Evolutionary conservation across 2,888 invertebrate genomes (phyloP).

Genomic region (Acrocyrtus sp.): DNA sequence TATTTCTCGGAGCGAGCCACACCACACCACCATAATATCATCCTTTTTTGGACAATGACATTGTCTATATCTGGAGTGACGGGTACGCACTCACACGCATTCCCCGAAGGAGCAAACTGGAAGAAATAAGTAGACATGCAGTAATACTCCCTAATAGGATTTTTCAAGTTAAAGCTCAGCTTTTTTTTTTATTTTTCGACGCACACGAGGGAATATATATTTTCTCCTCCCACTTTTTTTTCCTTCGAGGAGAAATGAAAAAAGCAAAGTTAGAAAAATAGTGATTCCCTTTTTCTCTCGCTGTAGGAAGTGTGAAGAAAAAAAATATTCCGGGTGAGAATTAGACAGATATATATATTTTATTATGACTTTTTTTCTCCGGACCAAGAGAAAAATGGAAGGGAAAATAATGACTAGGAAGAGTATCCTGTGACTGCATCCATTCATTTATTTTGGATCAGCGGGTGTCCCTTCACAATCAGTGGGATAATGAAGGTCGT

Average conservation of each 20-base stretch:
- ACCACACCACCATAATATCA: too few relatives aligned
- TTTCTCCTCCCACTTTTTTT: too few relatives aligned
- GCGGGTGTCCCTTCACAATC: slow-evolving; percentile 24
- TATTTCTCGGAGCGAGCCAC: too few relatives aligned
- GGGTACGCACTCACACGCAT: slow-evolving; percentile 16
- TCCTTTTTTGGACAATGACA: slow-evolving; percentile 41
- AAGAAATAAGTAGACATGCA: too few relatives aligned
- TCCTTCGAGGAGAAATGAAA: too few relatives aligned
- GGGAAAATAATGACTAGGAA: not conserved
- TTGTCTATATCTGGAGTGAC: slow-evolving; percentile 29
- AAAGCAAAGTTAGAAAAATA: too few relatives aligned
- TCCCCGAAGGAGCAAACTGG: not conserved
- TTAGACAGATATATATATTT: slow-evolving; percentile 35
- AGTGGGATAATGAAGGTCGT: slow-evolving; percentile 38
- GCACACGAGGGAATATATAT: too few relatives aligned
- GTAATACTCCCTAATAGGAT: slow-evolving; percentile 42
- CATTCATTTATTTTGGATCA: slow-evolving; percentile 37
- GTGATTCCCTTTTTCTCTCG: too few relatives aligned
- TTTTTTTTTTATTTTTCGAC: too few relatives aligned
- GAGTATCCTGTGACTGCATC: slow-evolving; percentile 11
- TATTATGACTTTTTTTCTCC: slow-evolving; percentile 12
- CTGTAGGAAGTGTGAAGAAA: too few relatives aligned
- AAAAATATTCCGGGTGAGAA: slow-evolving; percentile 41
- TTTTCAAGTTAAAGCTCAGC: too few relatives aligned
- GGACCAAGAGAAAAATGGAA: not conserved